These are phyloP conservation scores for Ictalurus furcatus DNA, from an alignment of 2,113 vertebrate species.

Conservation along the genomic window DNA sequence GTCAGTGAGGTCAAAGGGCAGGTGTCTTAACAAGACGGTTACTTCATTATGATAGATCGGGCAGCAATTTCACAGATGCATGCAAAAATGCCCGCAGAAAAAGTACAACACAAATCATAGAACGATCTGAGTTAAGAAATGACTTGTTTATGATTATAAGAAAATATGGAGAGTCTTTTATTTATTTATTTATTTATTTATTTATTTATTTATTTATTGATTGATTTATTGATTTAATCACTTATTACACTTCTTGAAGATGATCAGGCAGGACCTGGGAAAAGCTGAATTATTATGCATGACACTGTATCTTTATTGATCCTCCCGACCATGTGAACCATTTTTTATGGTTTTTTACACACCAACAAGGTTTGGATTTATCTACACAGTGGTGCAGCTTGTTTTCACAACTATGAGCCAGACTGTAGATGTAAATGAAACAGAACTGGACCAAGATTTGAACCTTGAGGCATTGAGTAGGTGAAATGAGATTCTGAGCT, in stretches of 20 bases:
- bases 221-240: not conserved
- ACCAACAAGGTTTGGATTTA: not conserved
- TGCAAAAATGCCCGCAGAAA: not conserved
- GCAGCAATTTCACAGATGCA: not conserved
- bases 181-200: not conserved
- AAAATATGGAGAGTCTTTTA: not conserved
- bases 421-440: not conserved
- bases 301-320: not conserved
- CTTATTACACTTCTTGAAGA: not conserved
- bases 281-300: not conserved
- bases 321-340: not conserved
- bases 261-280: not conserved
- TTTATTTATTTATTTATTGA: not conserved
- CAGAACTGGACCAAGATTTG: not conserved
- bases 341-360: not conserved
- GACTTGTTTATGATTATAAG: not conserved
- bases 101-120: not conserved
- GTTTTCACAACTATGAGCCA: not conserved
- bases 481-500: slow-evolving; percentile 9
- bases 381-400: not conserved
- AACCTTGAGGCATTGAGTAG: not conserved
- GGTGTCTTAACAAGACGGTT: not conserved
- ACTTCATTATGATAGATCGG: not conserved
- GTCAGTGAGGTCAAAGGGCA: not conserved
- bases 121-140: not conserved